Evolutionary conservation across 2,113 vertebrate species (phyloP).

Genomic region (Podiceps cristatus): DNA sequence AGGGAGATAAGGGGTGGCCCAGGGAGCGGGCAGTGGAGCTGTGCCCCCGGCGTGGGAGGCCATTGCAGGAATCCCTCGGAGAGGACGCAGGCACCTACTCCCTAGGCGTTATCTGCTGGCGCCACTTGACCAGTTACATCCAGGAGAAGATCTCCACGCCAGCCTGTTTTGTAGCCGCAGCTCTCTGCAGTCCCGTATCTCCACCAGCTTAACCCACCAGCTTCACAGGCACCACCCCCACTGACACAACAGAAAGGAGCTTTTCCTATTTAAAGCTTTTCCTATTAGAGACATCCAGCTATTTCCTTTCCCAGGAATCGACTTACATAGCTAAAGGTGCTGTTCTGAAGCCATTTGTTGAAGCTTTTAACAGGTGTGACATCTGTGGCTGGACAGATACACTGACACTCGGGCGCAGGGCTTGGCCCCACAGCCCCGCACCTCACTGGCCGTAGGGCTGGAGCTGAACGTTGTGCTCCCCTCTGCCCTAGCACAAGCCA

Average conservation of each 20-base stretch:
- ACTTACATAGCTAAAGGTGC: background rate
- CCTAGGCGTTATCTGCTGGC: background rate
- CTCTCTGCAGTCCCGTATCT: background rate
- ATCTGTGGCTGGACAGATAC: background rate
- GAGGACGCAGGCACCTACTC: background rate
- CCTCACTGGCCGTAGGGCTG: fast-evolving
- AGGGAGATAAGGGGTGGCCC: background rate
- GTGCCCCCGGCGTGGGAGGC: background rate
- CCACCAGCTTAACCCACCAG: background rate
- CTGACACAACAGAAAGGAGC: background rate
- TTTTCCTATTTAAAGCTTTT: background rate
- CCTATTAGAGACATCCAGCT: background rate
- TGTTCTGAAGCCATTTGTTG: background rate
- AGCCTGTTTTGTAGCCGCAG: background rate
- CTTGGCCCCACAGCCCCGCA: background rate
- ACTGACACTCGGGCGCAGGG: fast-evolving
- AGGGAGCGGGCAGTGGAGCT: fast-evolving
- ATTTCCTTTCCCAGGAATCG: background rate
- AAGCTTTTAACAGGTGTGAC: background rate
- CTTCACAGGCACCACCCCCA: background rate
- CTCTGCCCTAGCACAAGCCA: background rate
- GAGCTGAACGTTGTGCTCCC: background rate
- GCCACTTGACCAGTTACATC: background rate
- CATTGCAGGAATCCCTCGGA: background rate
- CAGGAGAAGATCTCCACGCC: background rate